Evolutionary conservation across 1,140 invertebrate genomes (phyloP).

Genomic region (Meloidogyne exigua): DNA sequence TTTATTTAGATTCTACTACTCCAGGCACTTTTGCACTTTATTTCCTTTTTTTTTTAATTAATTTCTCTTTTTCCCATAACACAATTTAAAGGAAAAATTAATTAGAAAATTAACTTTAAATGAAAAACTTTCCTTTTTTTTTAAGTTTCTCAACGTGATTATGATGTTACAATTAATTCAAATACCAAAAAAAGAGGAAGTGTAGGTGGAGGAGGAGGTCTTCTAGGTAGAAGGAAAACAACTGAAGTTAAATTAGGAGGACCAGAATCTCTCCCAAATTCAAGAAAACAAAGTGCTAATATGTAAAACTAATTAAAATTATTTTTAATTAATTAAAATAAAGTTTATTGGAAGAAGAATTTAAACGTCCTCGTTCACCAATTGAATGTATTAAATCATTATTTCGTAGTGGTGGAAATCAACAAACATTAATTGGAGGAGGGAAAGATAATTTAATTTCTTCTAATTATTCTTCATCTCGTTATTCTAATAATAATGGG

Average conservation of each 20-base stretch:
- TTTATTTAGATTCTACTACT: not conserved
- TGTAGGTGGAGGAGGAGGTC: not conserved
- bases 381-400: conserved; percentile 58
- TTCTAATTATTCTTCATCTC: not conserved
- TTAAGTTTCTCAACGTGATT: not conserved
- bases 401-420: conserved; percentile 39
- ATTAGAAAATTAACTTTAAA: not conserved
- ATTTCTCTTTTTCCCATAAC: too few species aligned
- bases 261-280: conserved; percentile 19
- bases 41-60: too few species aligned
- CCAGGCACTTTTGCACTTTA: conserved; percentile 4
- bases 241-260: conserved; percentile 51
- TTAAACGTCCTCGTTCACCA: conserved; percentile 56
- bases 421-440: not conserved
- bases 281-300: conserved; percentile 18
- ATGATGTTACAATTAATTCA: not conserved
- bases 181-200: not conserved
- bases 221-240: conserved; percentile 52
- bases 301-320: not conserved
- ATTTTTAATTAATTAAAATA: not conserved
- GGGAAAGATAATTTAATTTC: not conserved
- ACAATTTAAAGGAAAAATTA: not conserved
- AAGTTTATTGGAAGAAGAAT: conserved; percentile 51
- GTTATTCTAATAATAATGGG: not conserved
- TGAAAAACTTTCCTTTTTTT: not conserved